A percentile compares a stretch with the other conserved stretches of the same genome.
Conservation (phyloP, 2,113 vertebrate genomes). For the Pterocles burchelli region DNA sequence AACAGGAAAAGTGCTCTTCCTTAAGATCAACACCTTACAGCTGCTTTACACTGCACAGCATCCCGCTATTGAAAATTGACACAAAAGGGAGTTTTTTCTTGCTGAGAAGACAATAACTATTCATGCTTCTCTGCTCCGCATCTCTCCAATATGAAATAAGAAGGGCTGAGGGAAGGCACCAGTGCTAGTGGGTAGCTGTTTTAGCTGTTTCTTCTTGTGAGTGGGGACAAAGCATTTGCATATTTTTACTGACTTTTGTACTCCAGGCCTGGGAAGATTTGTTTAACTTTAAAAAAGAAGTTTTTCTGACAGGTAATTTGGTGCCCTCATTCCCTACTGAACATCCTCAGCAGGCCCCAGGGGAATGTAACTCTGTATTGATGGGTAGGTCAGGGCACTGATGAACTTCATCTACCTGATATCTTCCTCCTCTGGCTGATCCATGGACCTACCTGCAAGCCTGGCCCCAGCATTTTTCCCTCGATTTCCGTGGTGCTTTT, state of each 20-base stretch:
- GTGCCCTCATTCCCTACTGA: not conserved
- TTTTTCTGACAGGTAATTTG: not conserved
- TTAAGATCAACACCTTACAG: not conserved
- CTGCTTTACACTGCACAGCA: not conserved
- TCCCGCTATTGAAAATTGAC: not conserved
- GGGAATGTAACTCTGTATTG: not conserved
- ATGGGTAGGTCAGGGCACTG: not conserved
- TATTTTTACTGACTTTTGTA: not conserved
- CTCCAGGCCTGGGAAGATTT: not conserved
- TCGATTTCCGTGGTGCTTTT: conserved; percentile 46
- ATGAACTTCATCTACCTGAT: not conserved
- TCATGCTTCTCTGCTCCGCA: not conserved
- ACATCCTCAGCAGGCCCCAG: not conserved
- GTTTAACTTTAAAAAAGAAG: not conserved
- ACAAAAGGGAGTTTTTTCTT: not conserved
- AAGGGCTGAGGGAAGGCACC: not conserved
- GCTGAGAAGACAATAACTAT: not conserved
- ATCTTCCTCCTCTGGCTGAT: not conserved
- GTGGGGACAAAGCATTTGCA: not conserved
- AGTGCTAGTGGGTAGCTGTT: not conserved
- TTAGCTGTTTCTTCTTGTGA: not conserved
- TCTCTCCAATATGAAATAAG: not conserved
- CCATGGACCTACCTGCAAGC: conserved; percentile 39
- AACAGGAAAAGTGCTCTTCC: not conserved
- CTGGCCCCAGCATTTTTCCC: conserved; percentile 40